Percentiles rank a stretch among this genome's conserved stretches.
Conservation (phyloP, 53 echinoderm and acorn worm species). For the Arbacia lixula region DNA sequence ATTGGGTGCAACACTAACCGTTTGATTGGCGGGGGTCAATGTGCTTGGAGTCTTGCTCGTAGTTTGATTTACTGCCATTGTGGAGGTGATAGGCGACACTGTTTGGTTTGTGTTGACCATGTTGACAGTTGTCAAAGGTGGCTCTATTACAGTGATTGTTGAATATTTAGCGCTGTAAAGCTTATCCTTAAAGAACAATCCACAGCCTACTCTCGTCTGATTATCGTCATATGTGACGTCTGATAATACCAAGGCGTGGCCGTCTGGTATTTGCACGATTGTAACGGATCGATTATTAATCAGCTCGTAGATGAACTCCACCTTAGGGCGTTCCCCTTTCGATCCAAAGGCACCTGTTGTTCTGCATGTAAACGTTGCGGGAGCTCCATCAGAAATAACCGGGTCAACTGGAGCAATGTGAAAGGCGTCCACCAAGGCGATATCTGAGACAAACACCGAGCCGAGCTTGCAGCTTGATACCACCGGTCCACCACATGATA, state of each 20-base stretch:
- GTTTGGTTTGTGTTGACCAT: too few species aligned
- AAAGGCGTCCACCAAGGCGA: slow-evolving; percentile 4
- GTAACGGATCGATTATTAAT: not conserved
- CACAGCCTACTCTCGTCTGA: slow-evolving; percentile 6
- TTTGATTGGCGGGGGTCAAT: too few species aligned
- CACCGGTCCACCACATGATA: not conserved
- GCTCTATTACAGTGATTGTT: not conserved
- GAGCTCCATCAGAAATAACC: not conserved
- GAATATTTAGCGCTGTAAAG: slow-evolving; percentile 31
- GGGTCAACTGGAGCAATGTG: slow-evolving; percentile 10
- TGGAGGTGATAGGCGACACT: too few species aligned
- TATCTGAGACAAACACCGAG: not conserved
- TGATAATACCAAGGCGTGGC: not conserved
- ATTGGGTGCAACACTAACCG: too few species aligned
- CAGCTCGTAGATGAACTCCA: slow-evolving; percentile 13
- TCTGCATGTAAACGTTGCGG: not conserved
- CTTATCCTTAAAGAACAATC: slow-evolving; percentile 8
- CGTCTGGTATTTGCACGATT: slow-evolving; percentile 1
- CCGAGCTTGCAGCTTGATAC: not conserved
- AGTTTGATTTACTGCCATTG: too few species aligned
- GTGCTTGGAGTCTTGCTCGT: too few species aligned
- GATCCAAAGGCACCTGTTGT: not conserved
- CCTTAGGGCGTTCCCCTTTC: not conserved
- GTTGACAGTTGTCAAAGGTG: not conserved
- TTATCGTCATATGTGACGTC: not conserved